phyloP scores from a whole-genome alignment of 2,113 vertebrate species.

The Capreolus pygargus region DNA sequence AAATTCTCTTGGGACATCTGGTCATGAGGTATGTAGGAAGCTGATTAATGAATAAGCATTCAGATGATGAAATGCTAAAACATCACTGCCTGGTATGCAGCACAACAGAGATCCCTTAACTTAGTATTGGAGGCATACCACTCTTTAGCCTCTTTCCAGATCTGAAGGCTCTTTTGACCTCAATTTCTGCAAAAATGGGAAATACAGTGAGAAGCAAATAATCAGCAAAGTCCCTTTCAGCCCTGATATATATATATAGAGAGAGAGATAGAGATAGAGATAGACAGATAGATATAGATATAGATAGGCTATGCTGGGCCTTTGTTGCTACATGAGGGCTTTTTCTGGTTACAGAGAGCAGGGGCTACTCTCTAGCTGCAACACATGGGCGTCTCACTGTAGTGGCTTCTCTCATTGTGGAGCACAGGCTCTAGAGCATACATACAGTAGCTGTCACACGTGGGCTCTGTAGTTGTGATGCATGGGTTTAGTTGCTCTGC shows the following conservation, averaged over 20 bases:
- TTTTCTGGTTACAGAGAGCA: background rate
- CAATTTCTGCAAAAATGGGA: background rate
- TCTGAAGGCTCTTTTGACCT: background rate
- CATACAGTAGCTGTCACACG: background rate
- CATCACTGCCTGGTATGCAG: background rate
- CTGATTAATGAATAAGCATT: slow-evolving; percentile 7
- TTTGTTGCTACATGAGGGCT: background rate
- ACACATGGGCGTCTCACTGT: background rate
- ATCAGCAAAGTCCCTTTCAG: background rate
- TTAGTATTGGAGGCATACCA: background rate
- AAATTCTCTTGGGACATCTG: slow-evolving; percentile 21
- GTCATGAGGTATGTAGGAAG: background rate
- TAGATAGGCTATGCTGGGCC: background rate
- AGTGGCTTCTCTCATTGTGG: background rate
- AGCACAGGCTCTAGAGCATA: background rate
- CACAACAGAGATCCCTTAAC: background rate
- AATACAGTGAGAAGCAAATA: background rate
- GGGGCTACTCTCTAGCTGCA: background rate
- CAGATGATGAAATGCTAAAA: slow-evolving; percentile 6
- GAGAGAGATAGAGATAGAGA: background rate
- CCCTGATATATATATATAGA: fast-evolving
- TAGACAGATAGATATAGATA: background rate
- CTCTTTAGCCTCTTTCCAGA: background rate
- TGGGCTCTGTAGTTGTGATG: background rate
- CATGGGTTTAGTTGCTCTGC: background rate